Evolutionary conservation across 2,113 vertebrate species (phyloP), one percentile per base, ranked within the genome.

Genomic region (Lampris megalopsis): DNA sequence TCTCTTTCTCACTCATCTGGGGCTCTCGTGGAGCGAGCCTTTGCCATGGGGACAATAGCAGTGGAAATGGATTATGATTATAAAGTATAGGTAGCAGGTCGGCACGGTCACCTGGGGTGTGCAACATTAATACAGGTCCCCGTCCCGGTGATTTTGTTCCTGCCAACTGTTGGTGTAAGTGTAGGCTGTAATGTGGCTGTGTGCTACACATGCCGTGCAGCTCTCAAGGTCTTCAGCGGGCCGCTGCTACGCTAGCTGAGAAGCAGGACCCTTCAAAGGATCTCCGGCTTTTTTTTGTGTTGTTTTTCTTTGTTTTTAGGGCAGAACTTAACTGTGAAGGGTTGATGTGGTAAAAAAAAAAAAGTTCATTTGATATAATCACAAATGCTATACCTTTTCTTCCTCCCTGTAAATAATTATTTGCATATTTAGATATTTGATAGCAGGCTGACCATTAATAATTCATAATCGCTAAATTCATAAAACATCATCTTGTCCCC

Each of bases 381-480:
- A 74, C 82, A 86, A 80, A 88, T 83, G 75, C 58, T n/a, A 77
- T 76, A 82, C 69, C 63, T 84, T 85, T 74, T 79, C 71, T 59
- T 68, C 65, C 70, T 41, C 71, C 57, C 61, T 77, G 63, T 85
- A 71, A 86, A 88, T 90, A 91, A 92, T 93, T 92, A 88, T 81
- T 89, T 84, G 83, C 86, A 87, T 76, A 72, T 92, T 90, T 58
- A 74, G 87, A 88, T 85, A 90, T 89, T 90, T 90, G 85, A 89
- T 92, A 89, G 84, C 81, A 68, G 75, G 88, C 84, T 77, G 54
- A 13, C 73, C 81, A 93, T 94, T 89, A 93, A 93, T 93, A 92
- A 92, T 93, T 91, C 84, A 93, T 93, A 73, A 67, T 79, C 43
- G 13, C 89, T 94, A 93, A 94, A 93, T 94, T 93, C 87, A 93